A percentile compares a stretch with the other conserved stretches of the same genome.
Conservation (phyloP, 2,797 vertebrate genomes). For the Hipposideros larvatus region DNA sequence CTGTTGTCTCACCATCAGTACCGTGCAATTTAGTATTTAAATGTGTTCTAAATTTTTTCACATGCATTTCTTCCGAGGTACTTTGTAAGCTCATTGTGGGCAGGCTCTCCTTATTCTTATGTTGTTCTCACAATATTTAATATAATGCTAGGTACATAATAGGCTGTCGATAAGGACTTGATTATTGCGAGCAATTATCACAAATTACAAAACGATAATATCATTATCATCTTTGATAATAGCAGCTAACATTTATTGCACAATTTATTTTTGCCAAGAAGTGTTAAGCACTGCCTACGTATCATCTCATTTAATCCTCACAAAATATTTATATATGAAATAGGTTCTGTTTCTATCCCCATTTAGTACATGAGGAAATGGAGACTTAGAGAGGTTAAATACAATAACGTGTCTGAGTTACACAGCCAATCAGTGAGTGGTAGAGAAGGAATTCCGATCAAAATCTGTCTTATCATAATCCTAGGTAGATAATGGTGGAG, state of each 20-base stretch:
- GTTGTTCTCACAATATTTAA: conserved; percentile 49
- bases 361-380: conserved; percentile 8
- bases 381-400: conserved; percentile 1
- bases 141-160: background rate
- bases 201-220: conserved; percentile 18
- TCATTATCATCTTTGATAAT: background rate
- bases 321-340: background rate
- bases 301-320: conserved; percentile 21
- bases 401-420: background rate
- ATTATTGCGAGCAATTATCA: background rate
- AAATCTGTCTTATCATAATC: conserved; percentile 8
- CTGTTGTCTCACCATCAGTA: background rate
- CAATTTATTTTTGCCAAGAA: conserved; percentile 1
- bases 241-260: background rate
- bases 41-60: conserved; percentile 12
- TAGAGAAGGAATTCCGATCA: background rate
- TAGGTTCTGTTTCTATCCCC: background rate
- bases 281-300: background rate
- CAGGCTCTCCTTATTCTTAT: background rate
- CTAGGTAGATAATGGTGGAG: background rate
- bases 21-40: background rate
- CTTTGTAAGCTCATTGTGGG: background rate
- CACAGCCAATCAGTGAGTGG: background rate
- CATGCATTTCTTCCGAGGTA: conserved; percentile 13
- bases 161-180: background rate